These are phyloP conservation scores for Apotomis turbidana DNA, from an alignment of 2,888 invertebrate species.

Conservation along the genomic window DNA sequence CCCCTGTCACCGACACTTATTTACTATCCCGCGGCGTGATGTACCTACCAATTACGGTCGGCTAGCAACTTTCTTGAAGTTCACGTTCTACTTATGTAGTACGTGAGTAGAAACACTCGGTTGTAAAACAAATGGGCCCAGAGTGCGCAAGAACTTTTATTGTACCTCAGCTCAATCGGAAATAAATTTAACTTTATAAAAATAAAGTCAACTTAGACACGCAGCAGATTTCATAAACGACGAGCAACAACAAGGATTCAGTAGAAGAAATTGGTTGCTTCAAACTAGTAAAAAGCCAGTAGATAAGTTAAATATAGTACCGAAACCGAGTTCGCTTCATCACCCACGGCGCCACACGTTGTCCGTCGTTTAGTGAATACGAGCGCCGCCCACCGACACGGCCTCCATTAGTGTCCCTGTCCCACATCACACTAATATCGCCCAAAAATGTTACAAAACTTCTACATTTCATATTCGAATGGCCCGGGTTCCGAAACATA, in stretches of 20 bases:
- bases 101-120: not conserved
- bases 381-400: slow-evolving; percentile 43
- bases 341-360: slow-evolving; percentile 7
- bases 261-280: too few relatives aligned
- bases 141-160: not conserved
- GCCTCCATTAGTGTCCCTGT: slow-evolving; percentile 51
- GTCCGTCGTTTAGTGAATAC: slow-evolving; percentile 28
- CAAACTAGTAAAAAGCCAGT: not conserved
- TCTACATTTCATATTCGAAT: slow-evolving; percentile 45
- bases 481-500: slow-evolving; percentile 47
- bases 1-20: slow-evolving; percentile 52
- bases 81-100: not conserved
- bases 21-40: slow-evolving; percentile 56
- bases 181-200: too few relatives aligned
- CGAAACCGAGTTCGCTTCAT: slow-evolving; percentile 2
- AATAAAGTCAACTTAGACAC: too few relatives aligned
- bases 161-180: too few relatives aligned
- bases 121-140: not conserved
- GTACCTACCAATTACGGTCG: slow-evolving; percentile 54
- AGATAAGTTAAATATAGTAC: not conserved
- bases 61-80: slow-evolving; percentile 35
- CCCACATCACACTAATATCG: slow-evolving; percentile 46
- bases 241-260: too few relatives aligned
- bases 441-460: slow-evolving; percentile 49
- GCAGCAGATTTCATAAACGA: too few relatives aligned